Evolutionary conservation across 2,888 invertebrate species (phyloP).

Genomic region (Eucriotettix oculatus): DNA sequence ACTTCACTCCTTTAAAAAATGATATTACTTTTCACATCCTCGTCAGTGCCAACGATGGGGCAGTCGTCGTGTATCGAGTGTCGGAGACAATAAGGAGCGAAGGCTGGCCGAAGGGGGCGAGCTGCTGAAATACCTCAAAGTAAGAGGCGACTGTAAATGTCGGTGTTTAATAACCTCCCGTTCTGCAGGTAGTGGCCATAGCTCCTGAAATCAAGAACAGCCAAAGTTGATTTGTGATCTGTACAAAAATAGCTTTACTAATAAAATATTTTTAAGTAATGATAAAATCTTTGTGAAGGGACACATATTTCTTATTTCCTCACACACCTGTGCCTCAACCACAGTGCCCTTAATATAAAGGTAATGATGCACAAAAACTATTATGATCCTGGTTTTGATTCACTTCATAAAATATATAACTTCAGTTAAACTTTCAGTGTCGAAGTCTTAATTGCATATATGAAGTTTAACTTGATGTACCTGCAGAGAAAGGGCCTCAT

Average conservation of each 20-base stretch:
- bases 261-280: not conserved
- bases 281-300: not conserved
- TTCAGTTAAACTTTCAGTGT: too few relatives aligned
- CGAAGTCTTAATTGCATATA: too few relatives aligned
- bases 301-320: not conserved
- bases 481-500: slow-evolving; percentile 47
- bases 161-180: slow-evolving; percentile 49
- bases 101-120: slow-evolving; percentile 34
- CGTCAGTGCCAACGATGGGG: not conserved
- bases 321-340: not conserved
- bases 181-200: slow-evolving; percentile 43
- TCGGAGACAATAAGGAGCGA: slow-evolving; percentile 37
- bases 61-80: slow-evolving; percentile 25
- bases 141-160: slow-evolving; percentile 47
- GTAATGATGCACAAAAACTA: too few relatives aligned
- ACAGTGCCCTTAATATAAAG: too few relatives aligned
- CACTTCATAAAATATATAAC: too few relatives aligned
- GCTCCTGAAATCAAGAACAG: slow-evolving; percentile 27
- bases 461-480: slow-evolving; percentile 20
- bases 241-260: not conserved
- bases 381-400: too few relatives aligned
- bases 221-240: not conserved
- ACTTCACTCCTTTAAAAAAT: too few relatives aligned
- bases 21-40: not conserved
- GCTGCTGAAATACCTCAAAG: slow-evolving; percentile 33